Evolutionary conservation across 2,888 invertebrate genomes (phyloP).

Genomic region (Hipparchia semele): DNA sequence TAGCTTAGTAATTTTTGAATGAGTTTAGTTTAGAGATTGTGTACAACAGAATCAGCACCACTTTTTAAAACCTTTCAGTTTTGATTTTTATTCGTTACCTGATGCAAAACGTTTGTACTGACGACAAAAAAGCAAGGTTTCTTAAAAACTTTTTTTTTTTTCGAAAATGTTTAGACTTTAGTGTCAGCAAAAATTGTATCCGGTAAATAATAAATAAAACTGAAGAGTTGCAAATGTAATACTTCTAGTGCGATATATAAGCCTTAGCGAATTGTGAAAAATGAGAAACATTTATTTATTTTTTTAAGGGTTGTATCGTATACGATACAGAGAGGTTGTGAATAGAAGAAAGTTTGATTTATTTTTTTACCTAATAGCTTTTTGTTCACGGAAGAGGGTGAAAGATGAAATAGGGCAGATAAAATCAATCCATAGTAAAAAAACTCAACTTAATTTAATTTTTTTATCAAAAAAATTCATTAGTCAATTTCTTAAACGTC

Average conservation of each 20-base stretch:
- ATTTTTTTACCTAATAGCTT: slow-evolving; percentile 38
- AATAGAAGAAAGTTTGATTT: slow-evolving; percentile 50
- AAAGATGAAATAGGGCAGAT: neutral
- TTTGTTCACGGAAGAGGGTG: neutral
- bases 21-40: neutral
- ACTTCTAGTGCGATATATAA: slow-evolving; percentile 27
- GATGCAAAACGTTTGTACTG: too few species aligned
- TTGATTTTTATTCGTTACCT: too few species aligned
- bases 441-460: neutral
- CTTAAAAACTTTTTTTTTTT: too few species aligned
- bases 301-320: slow-evolving; percentile 47
- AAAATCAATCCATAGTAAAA: too few species aligned
- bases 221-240: neutral
- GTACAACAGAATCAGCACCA: too few species aligned
- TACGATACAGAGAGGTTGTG: slow-evolving; percentile 53
- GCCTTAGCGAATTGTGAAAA: slow-evolving; percentile 30
- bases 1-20: neutral
- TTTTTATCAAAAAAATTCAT: neutral
- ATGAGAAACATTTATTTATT: slow-evolving; percentile 43
- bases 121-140: too few species aligned
- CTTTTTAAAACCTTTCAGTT: too few species aligned
- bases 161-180: neutral
- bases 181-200: neutral
- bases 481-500: too few species aligned
- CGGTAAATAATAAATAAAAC: neutral